phyloP scores from a whole-genome alignment of 2,888 invertebrate species.

The Diarsia rubi region DNA sequence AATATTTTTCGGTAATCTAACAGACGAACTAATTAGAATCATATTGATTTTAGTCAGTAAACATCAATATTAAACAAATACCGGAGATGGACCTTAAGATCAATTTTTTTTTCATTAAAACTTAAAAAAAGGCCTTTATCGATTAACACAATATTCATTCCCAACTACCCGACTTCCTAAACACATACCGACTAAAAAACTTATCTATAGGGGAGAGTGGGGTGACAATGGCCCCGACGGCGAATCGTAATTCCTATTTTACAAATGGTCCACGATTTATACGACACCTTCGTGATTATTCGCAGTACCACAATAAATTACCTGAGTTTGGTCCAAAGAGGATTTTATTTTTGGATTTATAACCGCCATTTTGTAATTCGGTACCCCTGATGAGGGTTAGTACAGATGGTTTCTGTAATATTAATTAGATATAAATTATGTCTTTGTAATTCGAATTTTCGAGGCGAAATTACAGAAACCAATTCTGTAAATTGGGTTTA shows the following conservation, averaged over 20 bases:
- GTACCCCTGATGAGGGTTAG: slow-evolving; percentile 65
- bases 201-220: slow-evolving; percentile 66
- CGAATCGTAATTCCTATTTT: slow-evolving; percentile 89
- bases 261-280: slow-evolving; percentile 90
- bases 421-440: slow-evolving; percentile 65
- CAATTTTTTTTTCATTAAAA: background rate
- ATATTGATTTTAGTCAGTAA: too few species aligned
- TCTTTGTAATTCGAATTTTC: slow-evolving; percentile 33
- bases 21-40: too few species aligned
- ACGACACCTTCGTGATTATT: slow-evolving; percentile 90
- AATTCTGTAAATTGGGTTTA: slow-evolving; percentile 10
- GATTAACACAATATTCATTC: slow-evolving; percentile 30
- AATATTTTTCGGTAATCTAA: too few species aligned
- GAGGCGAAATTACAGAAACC: slow-evolving; percentile 2
- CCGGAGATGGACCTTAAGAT: background rate
- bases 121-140: background rate
- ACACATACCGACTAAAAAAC: slow-evolving; percentile 54
- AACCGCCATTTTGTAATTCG: slow-evolving; percentile 83
- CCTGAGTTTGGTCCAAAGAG: slow-evolving; percentile 83
- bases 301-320: slow-evolving; percentile 88
- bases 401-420: slow-evolving; percentile 61
- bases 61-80: background rate
- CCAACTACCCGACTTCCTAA: slow-evolving; percentile 50
- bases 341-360: slow-evolving; percentile 89
- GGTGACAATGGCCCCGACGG: slow-evolving; percentile 82